These are phyloP conservation scores for Pangasius mekongensis DNA, from an alignment of 2,797 vertebrate species.

Conservation along the genomic window DNA sequence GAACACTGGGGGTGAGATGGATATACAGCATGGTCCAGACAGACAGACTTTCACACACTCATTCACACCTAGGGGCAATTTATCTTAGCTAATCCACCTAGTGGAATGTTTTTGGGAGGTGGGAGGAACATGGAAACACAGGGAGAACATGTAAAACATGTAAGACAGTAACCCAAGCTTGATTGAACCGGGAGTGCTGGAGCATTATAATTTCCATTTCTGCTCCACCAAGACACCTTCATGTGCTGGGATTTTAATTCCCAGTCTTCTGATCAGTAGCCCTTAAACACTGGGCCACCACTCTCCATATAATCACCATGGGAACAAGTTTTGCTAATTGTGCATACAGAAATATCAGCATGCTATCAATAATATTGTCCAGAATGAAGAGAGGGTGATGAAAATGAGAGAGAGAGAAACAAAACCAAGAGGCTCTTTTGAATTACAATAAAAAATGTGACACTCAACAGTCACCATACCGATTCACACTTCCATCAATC, in stretches of 20 bases:
- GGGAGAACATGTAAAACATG: background rate
- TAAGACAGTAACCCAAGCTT: background rate
- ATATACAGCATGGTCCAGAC: background rate
- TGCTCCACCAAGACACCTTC: background rate
- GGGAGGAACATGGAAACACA: background rate
- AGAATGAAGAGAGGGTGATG: conserved; percentile 3
- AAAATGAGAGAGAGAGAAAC: background rate
- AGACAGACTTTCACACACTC: background rate
- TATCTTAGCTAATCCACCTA: background rate
- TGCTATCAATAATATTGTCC: conserved; percentile 34
- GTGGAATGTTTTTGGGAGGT: background rate
- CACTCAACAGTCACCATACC: conserved; percentile 20
- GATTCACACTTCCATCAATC: conserved; percentile 34
- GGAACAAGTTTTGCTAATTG: conserved; percentile 44
- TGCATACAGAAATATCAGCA: conserved; percentile 31
- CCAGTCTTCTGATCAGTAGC: conserved; percentile 3
- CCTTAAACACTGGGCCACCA: background rate
- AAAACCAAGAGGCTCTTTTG: conserved; percentile 22
- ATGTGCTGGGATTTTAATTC: background rate
- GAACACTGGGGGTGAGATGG: background rate
- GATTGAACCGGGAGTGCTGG: background rate
- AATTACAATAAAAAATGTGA: conserved; percentile 35
- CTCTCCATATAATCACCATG: conserved; percentile 31
- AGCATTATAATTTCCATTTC: background rate
- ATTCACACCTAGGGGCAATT: background rate